Base-by-base conservation (phyloP, 2,888 invertebrate genomes). In the Digitonthophagus gazella region DNA sequence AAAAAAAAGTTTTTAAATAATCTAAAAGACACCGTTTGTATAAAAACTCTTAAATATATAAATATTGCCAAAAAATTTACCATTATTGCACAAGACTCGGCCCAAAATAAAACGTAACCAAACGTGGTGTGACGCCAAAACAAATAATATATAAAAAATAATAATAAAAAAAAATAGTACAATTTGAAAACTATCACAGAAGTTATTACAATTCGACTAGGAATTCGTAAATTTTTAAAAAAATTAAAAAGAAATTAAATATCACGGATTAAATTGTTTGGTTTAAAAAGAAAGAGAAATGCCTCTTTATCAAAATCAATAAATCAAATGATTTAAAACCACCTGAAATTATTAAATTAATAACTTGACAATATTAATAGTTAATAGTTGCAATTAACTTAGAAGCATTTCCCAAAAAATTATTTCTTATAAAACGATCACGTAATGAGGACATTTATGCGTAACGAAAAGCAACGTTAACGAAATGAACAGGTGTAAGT, bases 361-460 rank as follows among this genome's bases (percentile, higher is more conserved):
- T n/a, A n/a, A n/a, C n/a, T n/a, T n/a, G n/a, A n/a, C n/a, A n/a
- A n/a, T n/a, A n/a, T n/a, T n/a, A n/a, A n/a, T n/a, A n/a, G n/a
- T n/a, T n/a, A n/a, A n/a, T n/a, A n/a, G n/a, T n/a, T n/a, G n/a
- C n/a, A n/a, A n/a, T n/a, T n/a, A n/a, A n/a, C n/a, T n/a, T n/a
- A n/a, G n/a, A n/a, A n/a, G n/a, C n/a, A n/a, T n/a, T n/a, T n/a
- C n/a, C n/a, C n/a, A n/a, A n/a, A n/a, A n/a, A n/a, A n/a, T n/a
- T n/a, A n/a, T 61, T 19, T 14, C 68, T 86, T 86, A 88, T 84
- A 88, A 84, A 79, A 88, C 86, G 83, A 88, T 85, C 77, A 89
- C 84, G 77, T 88, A 88, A 77, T 89, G 89, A 73, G 89, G 89
- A 79, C 89, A 89, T 82, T 88, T 87, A 83, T 89, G 88, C 73